phyloP scores from a whole-genome alignment of 2,888 invertebrate species.

The Tachystola acroxantha region DNA sequence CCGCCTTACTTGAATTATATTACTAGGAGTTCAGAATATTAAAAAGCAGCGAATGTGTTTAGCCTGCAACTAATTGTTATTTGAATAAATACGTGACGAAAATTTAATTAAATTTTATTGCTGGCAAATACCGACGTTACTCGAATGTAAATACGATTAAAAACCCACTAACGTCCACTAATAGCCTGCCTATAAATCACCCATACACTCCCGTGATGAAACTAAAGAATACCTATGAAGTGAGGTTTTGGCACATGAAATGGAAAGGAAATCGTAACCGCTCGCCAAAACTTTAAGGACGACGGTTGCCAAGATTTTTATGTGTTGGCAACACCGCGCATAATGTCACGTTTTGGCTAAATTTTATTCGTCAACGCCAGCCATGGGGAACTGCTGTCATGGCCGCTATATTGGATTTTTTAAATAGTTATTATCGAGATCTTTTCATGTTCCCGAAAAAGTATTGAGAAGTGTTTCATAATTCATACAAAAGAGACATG shows the following conservation, averaged over 20 bases:
- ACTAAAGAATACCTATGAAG: conserved; percentile 19
- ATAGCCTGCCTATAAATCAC: conserved; percentile 4
- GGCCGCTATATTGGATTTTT: conserved; percentile 20
- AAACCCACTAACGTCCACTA: conserved; percentile 11
- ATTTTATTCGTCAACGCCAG: conserved; percentile 19
- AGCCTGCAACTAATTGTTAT: conserved; percentile 53
- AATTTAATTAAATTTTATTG: conserved; percentile 16
- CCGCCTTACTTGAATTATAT: conserved; percentile 14
- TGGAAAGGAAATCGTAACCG: conserved; percentile 20
- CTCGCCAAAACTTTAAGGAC: conserved; percentile 21
- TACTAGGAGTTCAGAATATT: conserved; percentile 28
- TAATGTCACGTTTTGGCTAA: conserved; percentile 25
- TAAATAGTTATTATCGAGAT: no score
- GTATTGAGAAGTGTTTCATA: no score
- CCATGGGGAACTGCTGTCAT: conserved; percentile 12
- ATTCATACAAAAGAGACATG: no score
- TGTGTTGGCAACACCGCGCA: conserved; percentile 25
- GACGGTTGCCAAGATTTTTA: conserved; percentile 29
- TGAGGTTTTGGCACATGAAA: conserved; percentile 27
- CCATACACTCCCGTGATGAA: background rate
- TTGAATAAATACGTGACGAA: conserved; percentile 49
- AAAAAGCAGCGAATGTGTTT: conserved; percentile 22
- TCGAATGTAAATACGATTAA: conserved; percentile 28
- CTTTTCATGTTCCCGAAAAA: no score
- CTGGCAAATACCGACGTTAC: conserved; percentile 15